Base-by-base conservation (phyloP, 23 tunicate genomes). In the Phallusia fumigata region DNA sequence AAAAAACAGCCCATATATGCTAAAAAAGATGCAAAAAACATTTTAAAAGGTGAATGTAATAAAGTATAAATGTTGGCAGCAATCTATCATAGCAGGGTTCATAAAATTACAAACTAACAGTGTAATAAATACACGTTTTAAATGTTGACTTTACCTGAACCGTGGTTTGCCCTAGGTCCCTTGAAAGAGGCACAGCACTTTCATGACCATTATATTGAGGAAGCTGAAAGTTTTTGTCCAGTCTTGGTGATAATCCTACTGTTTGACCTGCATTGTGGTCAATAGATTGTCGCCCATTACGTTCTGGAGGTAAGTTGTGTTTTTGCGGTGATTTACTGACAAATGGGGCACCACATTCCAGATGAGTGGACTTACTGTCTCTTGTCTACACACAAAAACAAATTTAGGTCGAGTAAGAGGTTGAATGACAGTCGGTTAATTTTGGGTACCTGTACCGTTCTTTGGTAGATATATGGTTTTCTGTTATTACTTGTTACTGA, bases 231-330 rank as follows among this genome's bases (percentile, higher is more conserved):
- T 58, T 58, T 58, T 58, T 58, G 69, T 58, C 69, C 69, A 58
- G 69, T 58, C 69, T 58, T 6, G 69, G 69, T 58, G 69, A 58
- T 24, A 58, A 58, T 21, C 69, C 69, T 6, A 58, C 69, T 58
- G 69, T 58, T 58, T 58, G 69, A 11, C 28, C 26, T 21, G 26
- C 69, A 22, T 22, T 58, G 28, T 21, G 69, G 69, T 58, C 69
- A 40, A 40, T 10, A 40, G 47, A 40, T 40, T 40, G 47, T 21
- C 28, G 2, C 3, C 28, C 28, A 58, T 8, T 58, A 24, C 13
- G 69, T 13, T 58, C 69, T 6, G 69, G 69, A 3, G 69, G 69
- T 16, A 58, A 58, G 16, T 6, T 58, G 26, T 58, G 69, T 16
- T 58, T 58, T 24, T 58, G 69, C 1, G 69, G 26, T 8, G 69